Evolutionary conservation across 2,888 invertebrate genomes (phyloP).

Genomic region (Amaurobius ferox): DNA sequence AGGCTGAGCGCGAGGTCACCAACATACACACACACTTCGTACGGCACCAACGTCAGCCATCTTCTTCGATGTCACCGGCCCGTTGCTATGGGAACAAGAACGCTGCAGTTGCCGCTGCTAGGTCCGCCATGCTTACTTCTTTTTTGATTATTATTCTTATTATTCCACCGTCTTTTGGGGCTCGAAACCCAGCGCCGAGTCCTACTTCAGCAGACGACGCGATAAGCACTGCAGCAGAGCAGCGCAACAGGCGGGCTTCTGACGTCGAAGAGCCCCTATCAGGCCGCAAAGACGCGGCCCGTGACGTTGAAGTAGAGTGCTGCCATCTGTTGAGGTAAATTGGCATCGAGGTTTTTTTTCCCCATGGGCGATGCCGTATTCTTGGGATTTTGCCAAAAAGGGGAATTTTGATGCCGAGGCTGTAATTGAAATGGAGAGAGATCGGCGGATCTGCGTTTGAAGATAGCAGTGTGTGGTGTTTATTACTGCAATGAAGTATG

Average conservation of each 20-base stretch:
- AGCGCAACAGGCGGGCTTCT: conserved; percentile 65
- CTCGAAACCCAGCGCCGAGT: conserved; percentile 11
- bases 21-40: conserved; percentile 21
- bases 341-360: background rate
- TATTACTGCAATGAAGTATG: background rate
- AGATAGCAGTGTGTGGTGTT: background rate
- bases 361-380: conserved; percentile 11
- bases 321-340: conserved; percentile 47
- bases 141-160: conserved; percentile 9
- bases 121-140: conserved; percentile 8
- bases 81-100: conserved; percentile 58
- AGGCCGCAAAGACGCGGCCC: conserved; percentile 19
- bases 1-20: conserved; percentile 28
- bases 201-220: conserved; percentile 19
- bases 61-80: conserved; percentile 64
- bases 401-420: background rate
- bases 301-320: conserved; percentile 31
- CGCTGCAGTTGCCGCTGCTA: conserved; percentile 26
- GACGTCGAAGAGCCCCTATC: conserved; percentile 43
- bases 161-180: conserved; percentile 15
- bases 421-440: conserved; percentile 26
- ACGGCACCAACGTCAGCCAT: conserved; percentile 46
- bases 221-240: conserved; percentile 57
- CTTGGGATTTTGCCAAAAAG: conserved; percentile 25
- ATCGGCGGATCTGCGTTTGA: background rate